Evolutionary conservation across 2,113 vertebrate genomes (phyloP), one percentile per base, ranked within the genome.

Genomic region (Coregonus clupeaformis): DNA sequence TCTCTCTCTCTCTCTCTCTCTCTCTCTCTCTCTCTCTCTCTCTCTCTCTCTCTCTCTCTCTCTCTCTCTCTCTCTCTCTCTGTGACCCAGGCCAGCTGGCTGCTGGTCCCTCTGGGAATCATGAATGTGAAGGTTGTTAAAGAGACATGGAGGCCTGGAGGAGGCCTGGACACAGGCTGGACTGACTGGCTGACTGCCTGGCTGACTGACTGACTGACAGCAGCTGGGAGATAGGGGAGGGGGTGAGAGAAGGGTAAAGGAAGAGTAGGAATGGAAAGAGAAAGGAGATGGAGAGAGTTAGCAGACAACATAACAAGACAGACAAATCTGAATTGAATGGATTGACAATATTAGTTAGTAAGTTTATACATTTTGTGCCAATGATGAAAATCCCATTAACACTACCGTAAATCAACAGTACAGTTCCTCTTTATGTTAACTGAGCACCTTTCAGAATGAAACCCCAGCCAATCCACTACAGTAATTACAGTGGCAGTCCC

Each of bases 61-160:
- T 71, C 14, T 47, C 45, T 49, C 47, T 3, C 80, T 71, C n/a
- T 79, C 82, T 85, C 78, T 22, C 80, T 71, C 27, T 27, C 27
- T 27, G 84, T 84, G 91, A 93, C 93, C 90, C 88, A 85, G 85
- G 27, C 45, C 70, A 70, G 68, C 66, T 27, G 74, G 42, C 52
- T 74, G 68, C 82, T 81, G 76, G 80, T 77, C 27, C 55, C 49
- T 70, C 71, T 70, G 79, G 94, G 91, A 94, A 89, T 91, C 87
- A 89, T 80, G 92, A 94, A 92, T 89, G 92, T 91, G 90, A 90
- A 94, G 89, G 93, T 95, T 94, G 91, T 95, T 94, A 95, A 95
- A 91, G 92, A 91, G 92, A 93, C 91, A 92, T 89, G 91, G 91
- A 88, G 90, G 87, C 84, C 90, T 90, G 91, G 89, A 94, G 93